These are phyloP conservation scores for Passer domesticus DNA, from an alignment of 2,113 vertebrate species.

Conservation along the genomic window DNA sequence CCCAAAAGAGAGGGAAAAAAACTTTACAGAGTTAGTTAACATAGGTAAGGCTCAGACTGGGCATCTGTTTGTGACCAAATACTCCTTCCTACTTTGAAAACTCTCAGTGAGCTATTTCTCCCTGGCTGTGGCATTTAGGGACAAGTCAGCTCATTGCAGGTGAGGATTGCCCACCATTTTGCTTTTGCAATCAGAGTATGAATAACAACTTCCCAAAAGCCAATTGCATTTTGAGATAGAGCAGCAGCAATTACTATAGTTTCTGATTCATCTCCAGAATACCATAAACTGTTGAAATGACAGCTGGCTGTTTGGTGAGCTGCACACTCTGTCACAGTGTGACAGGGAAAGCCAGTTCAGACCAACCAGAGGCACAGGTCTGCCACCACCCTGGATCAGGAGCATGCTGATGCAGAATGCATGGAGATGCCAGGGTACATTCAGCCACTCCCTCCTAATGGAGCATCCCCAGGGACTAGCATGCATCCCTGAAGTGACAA, in stretches of 20 bases:
- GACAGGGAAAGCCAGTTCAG: neutral
- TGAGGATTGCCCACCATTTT: neutral
- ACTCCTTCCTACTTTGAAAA: neutral
- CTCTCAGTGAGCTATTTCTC: neutral
- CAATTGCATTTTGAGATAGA: neutral
- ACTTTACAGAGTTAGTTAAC: neutral
- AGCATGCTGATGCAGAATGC: neutral
- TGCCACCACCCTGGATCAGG: neutral
- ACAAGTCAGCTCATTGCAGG: neutral
- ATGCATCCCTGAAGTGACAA: neutral
- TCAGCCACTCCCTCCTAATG: neutral
- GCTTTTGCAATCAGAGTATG: neutral
- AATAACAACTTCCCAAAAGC: neutral
- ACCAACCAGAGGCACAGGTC: neutral
- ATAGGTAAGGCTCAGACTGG: neutral
- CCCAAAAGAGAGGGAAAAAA: neutral
- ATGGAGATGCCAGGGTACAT: neutral
- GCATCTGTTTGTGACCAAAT: neutral
- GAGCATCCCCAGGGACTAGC: neutral
- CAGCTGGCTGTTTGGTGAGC: neutral
- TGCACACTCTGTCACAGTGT: accelerated
- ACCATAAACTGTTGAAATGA: neutral
- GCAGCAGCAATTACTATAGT: neutral
- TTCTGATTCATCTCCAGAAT: neutral
- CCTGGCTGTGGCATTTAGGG: neutral